Evolutionary conservation across 2,888 invertebrate species (phyloP).

Genomic region (Phytoseiulus persimilis): DNA sequence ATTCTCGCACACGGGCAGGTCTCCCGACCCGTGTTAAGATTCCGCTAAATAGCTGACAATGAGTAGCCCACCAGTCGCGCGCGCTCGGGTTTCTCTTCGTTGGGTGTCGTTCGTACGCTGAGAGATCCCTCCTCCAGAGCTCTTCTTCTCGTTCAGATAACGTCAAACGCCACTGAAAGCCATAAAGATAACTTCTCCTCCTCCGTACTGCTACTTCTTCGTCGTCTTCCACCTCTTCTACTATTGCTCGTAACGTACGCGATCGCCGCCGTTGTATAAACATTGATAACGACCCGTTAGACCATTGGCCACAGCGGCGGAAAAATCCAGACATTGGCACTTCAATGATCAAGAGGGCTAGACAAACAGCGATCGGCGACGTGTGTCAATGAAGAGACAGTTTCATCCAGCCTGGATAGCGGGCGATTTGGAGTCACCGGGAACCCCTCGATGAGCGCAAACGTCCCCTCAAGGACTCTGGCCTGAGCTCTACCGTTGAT

Average conservation of each 20-base stretch:
- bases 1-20: too few relatives aligned
- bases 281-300: neutral
- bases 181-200: neutral
- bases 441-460: too few relatives aligned
- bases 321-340: neutral
- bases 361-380: neutral
- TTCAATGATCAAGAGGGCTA: neutral
- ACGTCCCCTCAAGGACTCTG: neutral
- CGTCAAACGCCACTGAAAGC: neutral
- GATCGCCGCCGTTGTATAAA: neutral
- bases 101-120: neutral
- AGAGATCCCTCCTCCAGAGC: neutral
- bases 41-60: too few relatives aligned
- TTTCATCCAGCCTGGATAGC: too few relatives aligned
- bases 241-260: neutral
- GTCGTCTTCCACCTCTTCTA: neutral
- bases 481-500: neutral
- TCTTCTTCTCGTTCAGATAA: neutral
- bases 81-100: too few relatives aligned
- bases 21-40: too few relatives aligned
- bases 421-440: too few relatives aligned
- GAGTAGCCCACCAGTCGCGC: too few relatives aligned
- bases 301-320: neutral
- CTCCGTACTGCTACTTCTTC: neutral
- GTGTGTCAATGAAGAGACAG: neutral